Percentiles rank a stretch among this genome's conserved stretches.
Evolutionary conservation across 2,797 vertebrate species (phyloP).

Genomic region (Acanthis flammea): DNA sequence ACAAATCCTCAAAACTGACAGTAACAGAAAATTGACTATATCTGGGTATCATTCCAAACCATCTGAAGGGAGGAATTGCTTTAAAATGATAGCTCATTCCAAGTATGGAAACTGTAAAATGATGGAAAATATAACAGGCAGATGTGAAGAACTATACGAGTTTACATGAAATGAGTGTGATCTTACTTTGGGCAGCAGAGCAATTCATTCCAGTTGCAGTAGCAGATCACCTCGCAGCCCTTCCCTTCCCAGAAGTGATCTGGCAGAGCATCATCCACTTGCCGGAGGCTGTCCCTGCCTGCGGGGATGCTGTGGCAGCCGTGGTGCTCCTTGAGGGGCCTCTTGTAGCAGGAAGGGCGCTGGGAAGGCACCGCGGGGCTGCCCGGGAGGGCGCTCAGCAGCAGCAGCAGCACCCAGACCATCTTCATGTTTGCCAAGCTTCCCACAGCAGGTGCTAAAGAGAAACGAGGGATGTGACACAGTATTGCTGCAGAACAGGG

Average conservation of each 20-base stretch:
- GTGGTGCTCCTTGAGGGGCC: slow-evolving; percentile 64
- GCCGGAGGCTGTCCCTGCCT: slow-evolving; percentile 56
- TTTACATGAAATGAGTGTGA: not conserved
- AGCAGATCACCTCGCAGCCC: slow-evolving; percentile 80
- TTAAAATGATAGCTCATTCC: not conserved
- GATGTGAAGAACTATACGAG: not conserved
- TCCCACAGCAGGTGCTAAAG: not conserved
- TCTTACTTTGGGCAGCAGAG: slow-evolving; percentile 86
- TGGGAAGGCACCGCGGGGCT: slow-evolving; percentile 34
- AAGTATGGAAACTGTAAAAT: not conserved
- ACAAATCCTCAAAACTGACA: not conserved
- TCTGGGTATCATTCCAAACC: not conserved
- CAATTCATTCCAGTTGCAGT: slow-evolving; percentile 79
- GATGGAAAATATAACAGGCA: not conserved
- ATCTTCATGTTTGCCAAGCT: slow-evolving; percentile 54
- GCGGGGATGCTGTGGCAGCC: slow-evolving; percentile 72
- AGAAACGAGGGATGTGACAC: not conserved
- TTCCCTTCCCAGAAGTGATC: slow-evolving; percentile 80
- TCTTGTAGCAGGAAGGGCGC: slow-evolving; percentile 76
- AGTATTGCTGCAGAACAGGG: not conserved
- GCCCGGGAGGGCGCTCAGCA: slow-evolving; percentile 55
- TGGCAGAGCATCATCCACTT: slow-evolving; percentile 41
- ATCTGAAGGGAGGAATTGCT: not conserved
- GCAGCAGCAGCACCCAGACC: slow-evolving; percentile 46
- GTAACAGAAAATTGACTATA: not conserved